phyloP scores from a whole-genome alignment of 2,797 vertebrate genomes.

The Carcharodon carcharias region DNA sequence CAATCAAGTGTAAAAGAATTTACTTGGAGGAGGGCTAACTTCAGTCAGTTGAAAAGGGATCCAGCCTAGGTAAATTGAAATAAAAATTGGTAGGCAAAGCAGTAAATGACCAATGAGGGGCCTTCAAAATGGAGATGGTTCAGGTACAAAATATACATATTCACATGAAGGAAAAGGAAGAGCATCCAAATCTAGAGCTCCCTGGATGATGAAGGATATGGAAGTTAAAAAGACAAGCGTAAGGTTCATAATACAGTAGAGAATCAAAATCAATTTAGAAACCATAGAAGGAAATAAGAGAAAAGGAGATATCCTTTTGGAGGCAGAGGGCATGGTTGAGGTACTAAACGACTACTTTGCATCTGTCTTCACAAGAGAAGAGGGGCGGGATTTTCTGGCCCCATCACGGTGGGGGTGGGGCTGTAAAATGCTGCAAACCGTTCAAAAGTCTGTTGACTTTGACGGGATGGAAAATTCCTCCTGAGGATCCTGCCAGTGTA shows the following conservation, averaged over 20 bases:
- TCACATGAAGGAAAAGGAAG: background rate
- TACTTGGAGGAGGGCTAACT: background rate
- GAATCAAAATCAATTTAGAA: background rate
- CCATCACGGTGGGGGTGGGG: too few species aligned
- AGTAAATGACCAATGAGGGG: background rate
- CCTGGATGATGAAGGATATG: background rate
- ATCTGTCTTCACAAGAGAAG: background rate
- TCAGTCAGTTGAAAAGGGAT: background rate
- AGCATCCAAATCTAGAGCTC: background rate
- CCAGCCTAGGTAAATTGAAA: background rate
- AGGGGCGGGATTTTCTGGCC: background rate
- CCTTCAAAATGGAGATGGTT: background rate
- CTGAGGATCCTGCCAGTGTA: background rate
- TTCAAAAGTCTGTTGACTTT: too few species aligned
- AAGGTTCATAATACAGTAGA: background rate
- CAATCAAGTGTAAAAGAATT: background rate
- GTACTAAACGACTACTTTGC: background rate
- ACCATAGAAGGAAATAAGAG: background rate
- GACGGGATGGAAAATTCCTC: too few species aligned
- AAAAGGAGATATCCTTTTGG: background rate
- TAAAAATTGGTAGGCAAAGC: background rate
- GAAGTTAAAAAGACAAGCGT: background rate
- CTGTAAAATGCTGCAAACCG: too few species aligned
- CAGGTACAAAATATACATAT: background rate
- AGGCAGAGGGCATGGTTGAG: background rate